Evolutionary conservation across 1,140 invertebrate species (phyloP).

Genomic region (Zeugodacus cucurbitae): DNA sequence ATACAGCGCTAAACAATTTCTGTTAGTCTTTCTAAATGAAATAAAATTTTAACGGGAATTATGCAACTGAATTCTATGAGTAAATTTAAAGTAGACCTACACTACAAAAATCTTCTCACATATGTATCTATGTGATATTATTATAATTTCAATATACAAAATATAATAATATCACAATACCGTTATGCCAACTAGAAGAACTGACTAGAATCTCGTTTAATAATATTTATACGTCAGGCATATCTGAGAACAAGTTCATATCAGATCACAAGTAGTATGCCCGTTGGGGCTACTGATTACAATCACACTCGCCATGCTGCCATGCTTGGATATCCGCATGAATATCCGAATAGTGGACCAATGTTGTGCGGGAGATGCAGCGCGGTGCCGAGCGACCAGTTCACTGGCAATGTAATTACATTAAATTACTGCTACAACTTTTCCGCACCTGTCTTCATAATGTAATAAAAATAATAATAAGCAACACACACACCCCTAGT

Average conservation of each 20-base stretch:
- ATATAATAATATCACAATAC: neutral
- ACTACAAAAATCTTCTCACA: too few species aligned
- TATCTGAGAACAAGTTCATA: neutral
- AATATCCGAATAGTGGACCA: neutral
- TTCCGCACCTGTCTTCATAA: constrained; percentile 34
- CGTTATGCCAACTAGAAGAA: neutral
- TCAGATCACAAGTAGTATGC: neutral
- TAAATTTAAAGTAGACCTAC: too few species aligned
- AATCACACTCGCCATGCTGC: neutral
- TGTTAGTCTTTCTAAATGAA: too few species aligned
- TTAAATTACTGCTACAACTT: constrained; percentile 34
- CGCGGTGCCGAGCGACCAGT: neutral
- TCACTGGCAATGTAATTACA: constrained; percentile 10
- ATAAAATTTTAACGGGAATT: too few species aligned
- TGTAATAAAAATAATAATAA: constrained; percentile 33
- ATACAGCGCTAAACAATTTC: too few species aligned
- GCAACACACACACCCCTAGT: constrained; percentile 6
- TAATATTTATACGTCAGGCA: neutral
- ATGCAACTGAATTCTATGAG: too few species aligned
- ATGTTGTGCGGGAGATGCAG: neutral
- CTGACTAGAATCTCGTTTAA: neutral
- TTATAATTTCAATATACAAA: neutral
- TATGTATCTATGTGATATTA: too few species aligned
- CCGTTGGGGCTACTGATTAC: neutral
- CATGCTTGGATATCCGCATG: neutral